These are phyloP conservation scores for Notothenia coriiceps DNA, from an alignment of 2,113 vertebrate species.

Conservation along the genomic window DNA sequence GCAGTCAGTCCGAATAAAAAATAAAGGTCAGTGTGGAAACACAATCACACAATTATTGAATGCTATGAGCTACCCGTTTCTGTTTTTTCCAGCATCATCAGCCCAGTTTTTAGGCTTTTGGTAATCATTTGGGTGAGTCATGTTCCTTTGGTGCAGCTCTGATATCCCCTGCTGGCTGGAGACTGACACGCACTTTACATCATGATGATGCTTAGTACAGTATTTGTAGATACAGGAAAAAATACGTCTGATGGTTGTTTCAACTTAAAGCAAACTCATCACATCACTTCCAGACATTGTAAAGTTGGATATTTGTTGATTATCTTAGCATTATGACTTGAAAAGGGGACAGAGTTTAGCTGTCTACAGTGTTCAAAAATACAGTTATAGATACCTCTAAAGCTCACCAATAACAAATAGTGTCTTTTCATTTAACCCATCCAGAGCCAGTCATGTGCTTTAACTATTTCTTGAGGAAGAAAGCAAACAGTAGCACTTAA, in stretches of 20 bases:
- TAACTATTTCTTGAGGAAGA: no score
- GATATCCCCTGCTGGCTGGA: constrained; percentile 54
- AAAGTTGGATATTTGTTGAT: background rate
- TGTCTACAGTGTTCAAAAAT: background rate
- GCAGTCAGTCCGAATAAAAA: constrained; percentile 8
- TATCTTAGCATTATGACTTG: background rate
- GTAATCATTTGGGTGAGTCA: background rate
- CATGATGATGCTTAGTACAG: background rate
- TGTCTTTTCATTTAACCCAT: background rate
- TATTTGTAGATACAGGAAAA: background rate
- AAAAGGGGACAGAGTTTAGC: background rate
- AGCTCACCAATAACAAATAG: no score
- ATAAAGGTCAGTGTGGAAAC: background rate
- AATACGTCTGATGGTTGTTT: background rate
- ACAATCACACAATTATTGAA: background rate
- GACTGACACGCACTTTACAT: background rate
- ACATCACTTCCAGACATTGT: no score
- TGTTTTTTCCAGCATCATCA: background rate
- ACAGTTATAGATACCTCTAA: background rate
- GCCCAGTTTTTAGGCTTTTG: background rate
- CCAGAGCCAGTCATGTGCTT: no score
- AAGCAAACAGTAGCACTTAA: no score
- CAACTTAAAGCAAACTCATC: background rate
- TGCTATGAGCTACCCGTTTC: background rate
- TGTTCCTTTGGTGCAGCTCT: constrained; percentile 7